A percentile compares a stretch with the other conserved stretches of the same genome.
Evolutionary conservation across 2,113 vertebrate species (phyloP).

Genomic region (Hippocampus zosterae): DNA sequence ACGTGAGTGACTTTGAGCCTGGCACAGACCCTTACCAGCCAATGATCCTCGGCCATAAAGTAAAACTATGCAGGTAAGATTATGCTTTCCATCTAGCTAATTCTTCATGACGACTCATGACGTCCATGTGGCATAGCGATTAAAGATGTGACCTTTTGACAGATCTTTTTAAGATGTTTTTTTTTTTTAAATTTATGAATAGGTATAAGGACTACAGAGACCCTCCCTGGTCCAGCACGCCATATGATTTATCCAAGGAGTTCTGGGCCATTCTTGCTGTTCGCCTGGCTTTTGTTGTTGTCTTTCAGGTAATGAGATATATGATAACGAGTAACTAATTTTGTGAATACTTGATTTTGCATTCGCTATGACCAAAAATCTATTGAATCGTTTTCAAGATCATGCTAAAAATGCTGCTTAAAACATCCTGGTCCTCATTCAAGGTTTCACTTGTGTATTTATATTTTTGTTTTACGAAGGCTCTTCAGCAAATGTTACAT

Average conservation of each 20-base stretch:
- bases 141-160: not conserved
- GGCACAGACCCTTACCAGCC: slow-evolving; percentile 79
- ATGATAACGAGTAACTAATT: not conserved
- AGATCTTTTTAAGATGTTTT: not conserved
- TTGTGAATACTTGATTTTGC: too few species aligned
- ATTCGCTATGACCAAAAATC: too few species aligned
- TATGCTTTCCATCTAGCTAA: not conserved
- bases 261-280: slow-evolving; percentile 95
- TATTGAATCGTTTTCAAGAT: too few species aligned
- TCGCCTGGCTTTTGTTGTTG: slow-evolving; percentile 87
- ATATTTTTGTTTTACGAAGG: too few species aligned
- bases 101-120: not conserved
- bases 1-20: slow-evolving; percentile 87
- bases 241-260: slow-evolving; percentile 91
- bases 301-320: slow-evolving; percentile 82
- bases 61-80: slow-evolving; percentile 87
- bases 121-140: not conserved
- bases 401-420: too few species aligned
- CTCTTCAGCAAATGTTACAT: too few species aligned
- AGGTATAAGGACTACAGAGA: slow-evolving; percentile 98
- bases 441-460: too few species aligned
- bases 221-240: slow-evolving; percentile 83
- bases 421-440: too few species aligned
- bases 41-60: slow-evolving; percentile 78
- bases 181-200: not conserved